phyloP scores from a whole-genome alignment of 2,113 vertebrate species.

The Pungitius pungitius region DNA sequence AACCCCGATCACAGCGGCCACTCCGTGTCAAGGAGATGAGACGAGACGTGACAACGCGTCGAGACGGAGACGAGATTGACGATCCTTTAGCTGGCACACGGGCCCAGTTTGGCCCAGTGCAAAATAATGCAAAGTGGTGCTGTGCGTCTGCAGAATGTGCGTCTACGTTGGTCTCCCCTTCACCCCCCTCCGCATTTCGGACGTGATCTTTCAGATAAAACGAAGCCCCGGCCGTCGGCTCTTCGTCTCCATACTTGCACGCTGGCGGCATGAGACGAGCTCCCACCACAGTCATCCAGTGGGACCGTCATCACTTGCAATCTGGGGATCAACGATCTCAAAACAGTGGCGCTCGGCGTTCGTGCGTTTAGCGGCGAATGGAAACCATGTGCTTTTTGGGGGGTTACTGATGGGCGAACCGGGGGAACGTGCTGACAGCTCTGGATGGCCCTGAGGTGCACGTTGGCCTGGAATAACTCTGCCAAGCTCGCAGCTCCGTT shows the following conservation, averaged over 20 bases:
- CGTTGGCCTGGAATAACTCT: conserved; percentile 52
- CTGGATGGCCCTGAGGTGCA: conserved; percentile 56
- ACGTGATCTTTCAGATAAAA: conserved; percentile 41
- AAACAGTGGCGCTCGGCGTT: conserved; percentile 52
- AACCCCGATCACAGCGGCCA: conserved; percentile 48
- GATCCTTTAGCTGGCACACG: not conserved
- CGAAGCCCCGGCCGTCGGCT: conserved; percentile 1
- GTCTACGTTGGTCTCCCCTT: conserved; percentile 15
- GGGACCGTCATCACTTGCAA: conserved; percentile 63
- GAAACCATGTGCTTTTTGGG: conserved; percentile 61
- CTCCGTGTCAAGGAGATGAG: conserved; percentile 23
- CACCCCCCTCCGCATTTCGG: not conserved
- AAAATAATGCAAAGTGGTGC: not conserved
- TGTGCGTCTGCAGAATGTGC: not conserved
- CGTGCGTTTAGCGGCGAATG: conserved; percentile 49
- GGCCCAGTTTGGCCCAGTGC: not conserved
- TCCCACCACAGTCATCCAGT: conserved; percentile 38
- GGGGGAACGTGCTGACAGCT: conserved; percentile 62
- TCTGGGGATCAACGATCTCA: conserved; percentile 62
- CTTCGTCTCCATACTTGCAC: conserved; percentile 48
- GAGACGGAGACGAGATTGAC: conserved; percentile 13
- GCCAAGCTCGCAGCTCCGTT: conserved; percentile 72
- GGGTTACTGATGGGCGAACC: conserved; percentile 39
- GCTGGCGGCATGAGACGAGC: conserved; percentile 47
- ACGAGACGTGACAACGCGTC: conserved; percentile 46